Evolutionary conservation across 2,888 invertebrate genomes (phyloP).

Genomic region (Gisinianus flammeolus): DNA sequence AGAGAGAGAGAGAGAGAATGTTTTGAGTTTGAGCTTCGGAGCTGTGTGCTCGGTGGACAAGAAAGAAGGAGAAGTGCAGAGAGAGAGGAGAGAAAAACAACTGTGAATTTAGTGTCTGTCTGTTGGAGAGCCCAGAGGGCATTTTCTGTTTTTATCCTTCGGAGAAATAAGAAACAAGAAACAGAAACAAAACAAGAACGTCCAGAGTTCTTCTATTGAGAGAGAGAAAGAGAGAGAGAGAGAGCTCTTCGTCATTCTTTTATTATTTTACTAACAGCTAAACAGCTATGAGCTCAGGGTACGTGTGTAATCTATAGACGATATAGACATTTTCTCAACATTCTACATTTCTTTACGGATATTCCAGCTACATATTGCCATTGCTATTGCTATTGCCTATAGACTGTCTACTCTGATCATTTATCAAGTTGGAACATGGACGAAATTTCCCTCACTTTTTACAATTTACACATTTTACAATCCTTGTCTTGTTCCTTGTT

Average conservation of each 20-base stretch:
- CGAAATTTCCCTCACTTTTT: neutral
- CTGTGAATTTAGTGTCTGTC: constrained; percentile 32
- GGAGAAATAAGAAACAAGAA: constrained; percentile 18
- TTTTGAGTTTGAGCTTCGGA: too few relatives aligned
- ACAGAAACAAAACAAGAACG: neutral
- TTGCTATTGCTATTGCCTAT: neutral
- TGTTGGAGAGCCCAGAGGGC: constrained; percentile 13
- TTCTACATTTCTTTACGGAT: too few relatives aligned
- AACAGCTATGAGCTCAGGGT: too few relatives aligned
- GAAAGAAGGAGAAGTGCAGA: neutral
- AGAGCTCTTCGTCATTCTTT: constrained; percentile 15
- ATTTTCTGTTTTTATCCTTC: constrained; percentile 35
- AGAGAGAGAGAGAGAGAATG: too few relatives aligned
- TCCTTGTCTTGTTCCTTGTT: too few relatives aligned
- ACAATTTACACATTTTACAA: neutral
- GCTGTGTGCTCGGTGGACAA: neutral
- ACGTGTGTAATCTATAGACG: too few relatives aligned
- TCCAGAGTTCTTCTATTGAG: neutral
- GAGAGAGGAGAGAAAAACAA: constrained; percentile 27
- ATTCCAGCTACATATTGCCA: too few relatives aligned
- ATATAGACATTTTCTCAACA: too few relatives aligned
- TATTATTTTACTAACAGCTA: neutral
- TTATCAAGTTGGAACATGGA: neutral
- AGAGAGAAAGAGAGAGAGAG: neutral
- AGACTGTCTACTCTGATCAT: neutral